Conservation (phyloP, 2,888 invertebrate genomes). For the Panorpa germanica region DNA sequence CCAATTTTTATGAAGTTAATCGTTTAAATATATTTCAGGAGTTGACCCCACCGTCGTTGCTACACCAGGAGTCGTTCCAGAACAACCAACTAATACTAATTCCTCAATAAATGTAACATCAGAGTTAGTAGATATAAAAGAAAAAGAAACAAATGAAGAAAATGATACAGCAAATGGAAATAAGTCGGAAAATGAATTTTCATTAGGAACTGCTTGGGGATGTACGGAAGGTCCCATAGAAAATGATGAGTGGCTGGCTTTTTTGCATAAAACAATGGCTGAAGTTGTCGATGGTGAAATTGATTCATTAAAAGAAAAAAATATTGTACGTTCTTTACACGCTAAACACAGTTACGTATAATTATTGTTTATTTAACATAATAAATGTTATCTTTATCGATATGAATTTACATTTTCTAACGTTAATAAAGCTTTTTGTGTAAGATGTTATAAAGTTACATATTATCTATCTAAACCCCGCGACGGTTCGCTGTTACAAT, state of each 20-base stretch:
- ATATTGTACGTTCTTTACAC: conserved; percentile 36
- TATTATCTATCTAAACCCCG: conserved; percentile 1
- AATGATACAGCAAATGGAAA: conserved; percentile 10
- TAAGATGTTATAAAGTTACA: neutral
- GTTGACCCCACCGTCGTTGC: too few species aligned
- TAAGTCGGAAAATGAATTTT: conserved; percentile 19
- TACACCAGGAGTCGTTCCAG: neutral
- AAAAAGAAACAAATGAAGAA: conserved; percentile 18
- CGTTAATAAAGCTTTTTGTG: neutral
- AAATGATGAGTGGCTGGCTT: conserved; percentile 74
- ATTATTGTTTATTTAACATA: neutral
- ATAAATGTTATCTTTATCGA: conserved; percentile 1
- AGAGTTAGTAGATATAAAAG: conserved; percentile 10
- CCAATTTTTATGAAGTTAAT: too few species aligned
- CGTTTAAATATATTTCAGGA: too few species aligned
- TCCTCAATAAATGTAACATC: neutral
- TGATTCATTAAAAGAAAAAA: conserved; percentile 49
- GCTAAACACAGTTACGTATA: too few species aligned
- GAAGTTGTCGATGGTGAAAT: conserved; percentile 68
- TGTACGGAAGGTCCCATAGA: conserved; percentile 45
- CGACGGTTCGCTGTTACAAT: too few species aligned
- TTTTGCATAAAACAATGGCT: conserved; percentile 60
- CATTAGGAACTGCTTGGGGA: conserved; percentile 23
- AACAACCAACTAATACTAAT: neutral
- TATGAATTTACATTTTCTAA: neutral